These are phyloP conservation scores for Distichodus sexfasciatus DNA, from an alignment of 2,797 vertebrate genomes.

Conservation along the genomic window DNA sequence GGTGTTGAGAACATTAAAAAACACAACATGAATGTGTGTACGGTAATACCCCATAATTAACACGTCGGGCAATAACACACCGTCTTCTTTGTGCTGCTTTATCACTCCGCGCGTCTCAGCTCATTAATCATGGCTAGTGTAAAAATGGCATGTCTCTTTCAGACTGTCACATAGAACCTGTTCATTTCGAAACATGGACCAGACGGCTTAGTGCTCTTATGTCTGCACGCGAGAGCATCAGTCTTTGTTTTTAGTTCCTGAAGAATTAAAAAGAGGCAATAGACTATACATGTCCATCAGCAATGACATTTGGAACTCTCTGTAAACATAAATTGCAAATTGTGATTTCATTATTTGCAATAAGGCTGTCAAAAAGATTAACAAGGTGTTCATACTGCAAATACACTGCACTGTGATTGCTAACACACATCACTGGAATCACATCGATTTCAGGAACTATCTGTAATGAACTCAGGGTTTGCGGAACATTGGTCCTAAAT, in stretches of 20 bases:
- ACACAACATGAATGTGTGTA: conserved; percentile 5
- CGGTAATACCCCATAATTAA: conserved; percentile 35
- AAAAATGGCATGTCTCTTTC: conserved; percentile 16
- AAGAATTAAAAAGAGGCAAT: background rate
- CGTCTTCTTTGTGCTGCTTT: conserved; percentile 6
- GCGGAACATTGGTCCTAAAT: too few species aligned
- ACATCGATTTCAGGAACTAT: too few species aligned
- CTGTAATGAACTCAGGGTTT: too few species aligned
- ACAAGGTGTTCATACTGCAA: too few species aligned
- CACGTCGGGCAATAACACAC: conserved; percentile 11
- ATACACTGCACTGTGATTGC: too few species aligned
- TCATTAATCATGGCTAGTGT: conserved; percentile 28
- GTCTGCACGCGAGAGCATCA: background rate
- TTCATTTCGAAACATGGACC: conserved; percentile 34
- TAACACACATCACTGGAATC: too few species aligned
- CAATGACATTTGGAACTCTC: too few species aligned
- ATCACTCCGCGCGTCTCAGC: conserved; percentile 2
- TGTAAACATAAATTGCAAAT: too few species aligned
- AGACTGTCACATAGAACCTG: conserved; percentile 4
- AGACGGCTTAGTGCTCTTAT: background rate
- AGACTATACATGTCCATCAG: background rate
- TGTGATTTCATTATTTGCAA: too few species aligned
- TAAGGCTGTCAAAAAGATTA: too few species aligned
- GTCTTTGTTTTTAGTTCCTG: background rate
- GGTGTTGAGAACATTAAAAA: conserved; percentile 37